Percentiles rank a stretch among this genome's conserved stretches.
Evolutionary conservation across 1,140 invertebrate species (phyloP).

Genomic region (Drosophila quadrilineata): DNA sequence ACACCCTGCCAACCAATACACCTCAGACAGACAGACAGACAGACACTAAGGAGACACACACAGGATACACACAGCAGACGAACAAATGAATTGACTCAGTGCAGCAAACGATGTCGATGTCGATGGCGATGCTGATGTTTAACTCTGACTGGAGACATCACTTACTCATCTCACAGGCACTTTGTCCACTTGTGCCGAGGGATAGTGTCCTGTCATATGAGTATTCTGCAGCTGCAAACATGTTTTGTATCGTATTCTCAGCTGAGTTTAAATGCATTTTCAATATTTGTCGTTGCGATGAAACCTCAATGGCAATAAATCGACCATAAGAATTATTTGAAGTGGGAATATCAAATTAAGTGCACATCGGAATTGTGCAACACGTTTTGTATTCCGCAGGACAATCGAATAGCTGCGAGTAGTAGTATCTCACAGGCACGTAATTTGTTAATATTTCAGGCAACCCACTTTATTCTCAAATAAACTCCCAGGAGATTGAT

Average conservation of each 20-base stretch:
- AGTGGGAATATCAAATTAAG: neutral
- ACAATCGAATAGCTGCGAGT: too few species aligned
- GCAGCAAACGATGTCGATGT: neutral
- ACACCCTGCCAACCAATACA: constrained; percentile 13
- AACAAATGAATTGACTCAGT: constrained; percentile 58
- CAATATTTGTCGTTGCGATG: constrained; percentile 17
- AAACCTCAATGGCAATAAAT: constrained; percentile 5
- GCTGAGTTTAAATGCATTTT: neutral
- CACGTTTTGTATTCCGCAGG: too few species aligned
- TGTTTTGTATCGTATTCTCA: neutral
- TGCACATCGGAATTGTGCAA: too few species aligned
- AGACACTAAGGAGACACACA: neutral
- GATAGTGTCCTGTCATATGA: neutral
- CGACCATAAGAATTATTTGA: neutral
- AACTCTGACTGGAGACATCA: constrained; percentile 24
- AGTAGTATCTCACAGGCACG: too few species aligned
- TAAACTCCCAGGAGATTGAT: too few species aligned
- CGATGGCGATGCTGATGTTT: constrained; percentile 1
- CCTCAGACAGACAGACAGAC: neutral
- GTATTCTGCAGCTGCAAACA: too few species aligned
- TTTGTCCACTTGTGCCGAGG: neutral
- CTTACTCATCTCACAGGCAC: constrained; percentile 29
- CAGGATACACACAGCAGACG: constrained; percentile 17
- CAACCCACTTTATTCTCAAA: too few species aligned
- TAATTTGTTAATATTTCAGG: too few species aligned